Evolutionary conservation across 2,888 invertebrate genomes (phyloP), one percentile per base, ranked within the genome.

Genomic region (Orthonevra nobilis): DNA sequence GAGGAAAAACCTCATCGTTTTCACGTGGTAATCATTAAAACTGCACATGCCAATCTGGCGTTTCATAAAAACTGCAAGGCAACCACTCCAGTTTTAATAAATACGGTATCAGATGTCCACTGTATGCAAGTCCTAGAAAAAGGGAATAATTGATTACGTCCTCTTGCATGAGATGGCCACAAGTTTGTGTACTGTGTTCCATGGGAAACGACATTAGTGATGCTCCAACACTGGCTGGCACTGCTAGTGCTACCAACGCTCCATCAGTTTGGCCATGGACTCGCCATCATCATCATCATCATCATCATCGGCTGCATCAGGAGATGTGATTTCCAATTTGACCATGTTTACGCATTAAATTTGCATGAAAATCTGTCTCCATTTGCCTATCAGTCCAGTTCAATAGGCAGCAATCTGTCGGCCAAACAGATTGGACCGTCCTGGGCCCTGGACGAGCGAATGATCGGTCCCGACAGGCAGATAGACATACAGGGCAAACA

Each of bases 321-420:
- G 36, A 86, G 86, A 87, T 87, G 84, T 86, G 86, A 87, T 87
- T 87, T 87, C 85, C 88, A 87, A 87, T 87, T 87, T 87, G 86
- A 84, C 85, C 85, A 85, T 84, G 86, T 87, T 87, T 87, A 86
- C 88, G 86, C 86, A 87, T 87, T 87, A 87, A 87, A 87, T 87
- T 87, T 87, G 87, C 88, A 87, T 87, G 87, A 85, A 86, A 86
- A 87, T 87, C 86, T 87, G 87, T 87, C 87, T 87, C 85, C 88
- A 87, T 87, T 87, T 88, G 86, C 87, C 86, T 79, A 79, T 70
- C 70, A 81, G 81, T 68, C 46, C 79, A 79, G 73, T 79, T 79
- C 79, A 79, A 79, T 79, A 73, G 79, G 73, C 66, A 73, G 79
- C 73, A 79, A 79, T 79, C 79, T 79, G 79, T 79, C 79, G 66